Conservation (phyloP, 2,113 vertebrate genomes). For the Leuciscus idus region DNA sequence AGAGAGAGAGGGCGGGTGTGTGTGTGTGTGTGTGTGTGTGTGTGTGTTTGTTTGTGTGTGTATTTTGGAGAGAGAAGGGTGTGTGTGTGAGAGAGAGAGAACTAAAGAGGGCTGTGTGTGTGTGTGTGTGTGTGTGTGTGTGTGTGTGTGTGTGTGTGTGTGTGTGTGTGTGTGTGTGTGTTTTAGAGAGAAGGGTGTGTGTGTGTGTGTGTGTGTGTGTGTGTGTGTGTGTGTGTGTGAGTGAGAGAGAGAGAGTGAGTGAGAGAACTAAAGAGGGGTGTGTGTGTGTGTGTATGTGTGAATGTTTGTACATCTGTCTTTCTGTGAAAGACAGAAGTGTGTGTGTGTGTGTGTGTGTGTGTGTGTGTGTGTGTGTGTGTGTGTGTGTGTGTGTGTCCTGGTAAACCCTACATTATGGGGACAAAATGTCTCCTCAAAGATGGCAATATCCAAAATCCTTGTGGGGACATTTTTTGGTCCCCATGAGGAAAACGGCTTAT, state of each 20-base stretch:
- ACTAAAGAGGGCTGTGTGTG: conserved; percentile 14
- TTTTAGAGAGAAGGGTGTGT: conserved; percentile 37
- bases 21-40: conserved; percentile 50
- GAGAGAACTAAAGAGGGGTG: neutral
- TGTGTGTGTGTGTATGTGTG: conserved; percentile 30
- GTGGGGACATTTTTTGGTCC: no score
- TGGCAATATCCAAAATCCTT: no score
- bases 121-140: conserved; percentile 44
- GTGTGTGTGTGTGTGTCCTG: no score
- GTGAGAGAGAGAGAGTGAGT: conserved; percentile 45
- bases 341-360: conserved; percentile 67
- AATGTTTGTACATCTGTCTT: conserved; percentile 50
- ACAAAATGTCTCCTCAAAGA: no score
- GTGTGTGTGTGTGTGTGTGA: conserved; percentile 58
- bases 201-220: conserved; percentile 62
- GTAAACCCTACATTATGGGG: no score
- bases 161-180: neutral
- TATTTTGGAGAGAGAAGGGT: conserved; percentile 1
- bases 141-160: conserved; percentile 51
- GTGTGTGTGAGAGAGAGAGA: conserved; percentile 62
- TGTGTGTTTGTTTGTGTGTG: neutral
- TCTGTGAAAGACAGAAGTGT: conserved; percentile 63
- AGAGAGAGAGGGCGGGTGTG: conserved; percentile 25
- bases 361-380: conserved; percentile 64
- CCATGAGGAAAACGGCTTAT: no score